A percentile compares a stretch with the other conserved stretches of the same genome.
phyloP scores from a whole-genome alignment of 1,140 invertebrate genomes.

The Caerostris darwini region DNA sequence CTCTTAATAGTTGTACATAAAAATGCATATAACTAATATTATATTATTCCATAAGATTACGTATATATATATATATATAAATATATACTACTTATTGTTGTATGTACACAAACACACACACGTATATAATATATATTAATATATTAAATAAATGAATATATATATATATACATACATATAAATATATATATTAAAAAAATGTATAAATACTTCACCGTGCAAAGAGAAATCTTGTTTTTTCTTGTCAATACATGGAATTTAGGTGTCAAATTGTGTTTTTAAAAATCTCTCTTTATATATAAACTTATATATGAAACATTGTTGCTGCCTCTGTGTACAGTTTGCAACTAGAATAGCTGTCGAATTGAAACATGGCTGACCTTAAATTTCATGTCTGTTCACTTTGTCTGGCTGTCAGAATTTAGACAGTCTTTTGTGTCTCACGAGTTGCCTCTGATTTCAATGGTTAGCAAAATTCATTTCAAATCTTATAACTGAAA shows the following conservation, averaged over 20 bases:
- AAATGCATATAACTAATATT: not conserved
- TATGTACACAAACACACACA: conserved; percentile 12
- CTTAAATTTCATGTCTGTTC: conserved; percentile 61
- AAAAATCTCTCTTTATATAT: conserved; percentile 44
- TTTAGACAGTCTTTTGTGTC: not conserved
- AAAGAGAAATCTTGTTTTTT: conserved; percentile 9
- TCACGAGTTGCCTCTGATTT: too few relatives aligned
- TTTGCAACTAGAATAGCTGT: not conserved
- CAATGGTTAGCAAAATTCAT: too few relatives aligned
- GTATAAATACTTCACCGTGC: conserved; percentile 66
- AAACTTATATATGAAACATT: conserved; percentile 24
- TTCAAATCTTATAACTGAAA: too few relatives aligned
- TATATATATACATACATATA: conserved; percentile 63
- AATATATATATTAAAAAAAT: conserved; percentile 57
- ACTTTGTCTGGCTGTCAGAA: not conserved
- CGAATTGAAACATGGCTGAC: conserved; percentile 40
- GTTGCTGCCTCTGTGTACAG: conserved; percentile 37
- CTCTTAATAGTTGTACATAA: conserved; percentile 69
- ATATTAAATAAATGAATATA: conserved; percentile 1
- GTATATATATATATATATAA: not conserved
- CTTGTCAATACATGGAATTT: conserved; percentile 62
- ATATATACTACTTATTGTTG: conserved; percentile 44
- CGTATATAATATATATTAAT: too few relatives aligned
- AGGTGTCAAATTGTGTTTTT: conserved; percentile 69
- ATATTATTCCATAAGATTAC: conserved; percentile 40